Base-by-base conservation (phyloP, 2,888 invertebrate genomes). In the Perdita meconis region DNA sequence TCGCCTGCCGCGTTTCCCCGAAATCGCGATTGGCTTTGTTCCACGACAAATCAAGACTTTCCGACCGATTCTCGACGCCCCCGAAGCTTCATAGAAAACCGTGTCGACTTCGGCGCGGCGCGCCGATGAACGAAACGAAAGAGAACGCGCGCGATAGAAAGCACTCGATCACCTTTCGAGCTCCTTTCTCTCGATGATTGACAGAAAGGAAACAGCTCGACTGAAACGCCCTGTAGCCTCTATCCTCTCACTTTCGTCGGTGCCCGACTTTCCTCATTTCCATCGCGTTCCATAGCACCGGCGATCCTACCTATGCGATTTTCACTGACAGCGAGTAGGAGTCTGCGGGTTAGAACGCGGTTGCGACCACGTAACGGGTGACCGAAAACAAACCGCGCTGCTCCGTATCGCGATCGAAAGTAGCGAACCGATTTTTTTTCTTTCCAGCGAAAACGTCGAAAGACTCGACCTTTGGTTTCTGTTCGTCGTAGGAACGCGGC, bases 231-330 rank as follows among this genome's bases (percentile, higher is more conserved):
- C 83, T 84, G 85, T 85, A 83, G 83, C 68, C 67, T 34, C 22
- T 73, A 59, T 86, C 87, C 85, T 88, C 88, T 89, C 88, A 84
- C 87, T 89, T 89, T 89, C 89, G 74, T 88, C 83, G 81, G 83
- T 82, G 84, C 85, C 83, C 87, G 87, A 89, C 88, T 89, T 89
- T 89, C 87, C 88, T 89, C 87, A 81, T 87, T 87, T 87, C 87
- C 85, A 84, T 83, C 61, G 68, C 81, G 77, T 76, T 80, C 81
- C 83, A 80, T 78, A 65, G 68, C 81, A 73, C 81, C 63, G 76
- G 53, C 82, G 75, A 78, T 84, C 82, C 78, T 76, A 71, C 65
- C 84, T 61, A 63, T 81, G 80, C 79, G 81, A 79, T 86, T 88
- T 85, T 82, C 87, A 84, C 83, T 87, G 81, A 81, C 84, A 84